These are phyloP conservation scores for Crypturellus tataupa DNA, from an alignment of 2,797 vertebrate genomes.

Conservation along the genomic window DNA sequence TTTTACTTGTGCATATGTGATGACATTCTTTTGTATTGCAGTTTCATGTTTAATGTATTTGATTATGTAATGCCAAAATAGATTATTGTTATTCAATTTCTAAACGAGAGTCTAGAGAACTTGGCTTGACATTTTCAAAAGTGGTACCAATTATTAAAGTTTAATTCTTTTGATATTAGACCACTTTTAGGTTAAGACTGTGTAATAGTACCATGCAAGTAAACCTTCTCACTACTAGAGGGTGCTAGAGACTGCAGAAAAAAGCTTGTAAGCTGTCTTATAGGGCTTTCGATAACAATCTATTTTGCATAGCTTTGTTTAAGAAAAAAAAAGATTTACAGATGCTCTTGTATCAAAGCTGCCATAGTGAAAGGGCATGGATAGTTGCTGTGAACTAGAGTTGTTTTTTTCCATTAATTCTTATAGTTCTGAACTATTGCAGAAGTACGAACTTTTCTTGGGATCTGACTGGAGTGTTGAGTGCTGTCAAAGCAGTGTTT, in stretches of 20 bases:
- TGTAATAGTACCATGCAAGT: neutral
- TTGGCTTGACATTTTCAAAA: neutral
- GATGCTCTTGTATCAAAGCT: neutral
- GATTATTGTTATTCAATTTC: neutral
- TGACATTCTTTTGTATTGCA: neutral
- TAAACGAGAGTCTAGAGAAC: neutral
- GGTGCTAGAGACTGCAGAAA: neutral
- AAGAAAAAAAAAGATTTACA: neutral
- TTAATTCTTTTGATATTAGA: neutral
- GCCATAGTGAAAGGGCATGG: too few relatives aligned
- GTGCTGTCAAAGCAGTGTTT: neutral
- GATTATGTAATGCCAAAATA: neutral
- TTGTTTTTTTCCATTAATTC: neutral
- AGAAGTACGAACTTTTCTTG: neutral
- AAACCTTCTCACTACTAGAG: neutral
- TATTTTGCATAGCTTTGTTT: neutral
- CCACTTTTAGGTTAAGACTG: neutral
- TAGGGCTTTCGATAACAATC: too few relatives aligned
- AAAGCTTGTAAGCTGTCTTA: neutral
- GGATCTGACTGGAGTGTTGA: neutral
- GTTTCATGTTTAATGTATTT: neutral
- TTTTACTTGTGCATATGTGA: neutral
- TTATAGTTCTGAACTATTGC: neutral
- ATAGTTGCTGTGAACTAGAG: neutral
- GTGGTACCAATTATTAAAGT: rapidly evolving